Evolutionary conservation across 2,113 vertebrate genomes (phyloP), one percentile per base, ranked within the genome.

Genomic region (Hemichromis elongatus): DNA sequence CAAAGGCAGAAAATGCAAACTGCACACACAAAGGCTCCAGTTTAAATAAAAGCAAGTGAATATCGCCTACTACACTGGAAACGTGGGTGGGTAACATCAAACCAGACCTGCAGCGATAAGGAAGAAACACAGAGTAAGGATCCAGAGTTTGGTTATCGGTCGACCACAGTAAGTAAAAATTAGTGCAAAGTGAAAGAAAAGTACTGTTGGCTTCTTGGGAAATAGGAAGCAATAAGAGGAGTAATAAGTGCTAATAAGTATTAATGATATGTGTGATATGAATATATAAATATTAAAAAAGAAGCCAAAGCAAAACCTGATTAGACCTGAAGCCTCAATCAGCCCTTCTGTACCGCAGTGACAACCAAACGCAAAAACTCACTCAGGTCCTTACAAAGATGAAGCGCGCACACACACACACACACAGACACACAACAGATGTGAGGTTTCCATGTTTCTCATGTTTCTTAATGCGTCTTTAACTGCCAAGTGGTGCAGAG

Each of bases 401-500:
- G 30, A 33, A 9, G 16, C 56, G 6, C 3, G 6, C 0, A 13
- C 21, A 2, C 11, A 18, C n/a, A 4, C 28, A 28, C 55, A 9
- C 35, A 3, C 18, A 19, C 47, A 4, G 3, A n/a, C 16, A 40
- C 18, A 52, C 50, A n/a, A 35, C 9, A 28, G 9, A 47, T 3
- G 42, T 19, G 42, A 73, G 42, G 47, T 61, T 81, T 81, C 47
- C 26, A 79, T 68, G 52, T 81, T 66, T 63, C 78, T 77, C 86
- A 84, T 79, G 78, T 79, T 80, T 81, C 59, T 54, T 55, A 55
- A 80, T 83, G 42, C 9, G 6, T 54, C 66, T 83, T 59, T 53
- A 82, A 6, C 88, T 13, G 81, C 77, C 26, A 84, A 90, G 88
- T 90, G 85, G 79, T 33, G 82, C 68, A 24, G 79, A 53, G 59